Evolutionary conservation across 2,888 invertebrate species (phyloP), one percentile per base, ranked within the genome.

Genomic region (Ectemnius cavifrons): DNA sequence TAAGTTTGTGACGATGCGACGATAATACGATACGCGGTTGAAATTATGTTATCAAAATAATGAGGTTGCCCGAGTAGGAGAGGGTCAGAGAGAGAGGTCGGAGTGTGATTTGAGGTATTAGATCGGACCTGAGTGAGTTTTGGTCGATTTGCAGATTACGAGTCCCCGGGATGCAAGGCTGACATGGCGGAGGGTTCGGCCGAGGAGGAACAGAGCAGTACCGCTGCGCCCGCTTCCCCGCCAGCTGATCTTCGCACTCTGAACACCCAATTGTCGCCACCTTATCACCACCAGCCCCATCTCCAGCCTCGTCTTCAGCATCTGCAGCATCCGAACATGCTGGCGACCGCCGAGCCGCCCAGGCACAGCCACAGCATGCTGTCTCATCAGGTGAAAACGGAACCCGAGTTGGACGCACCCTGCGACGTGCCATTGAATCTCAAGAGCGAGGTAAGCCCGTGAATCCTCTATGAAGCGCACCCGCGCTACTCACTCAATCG

Each of bases 111-210:
- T 65, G 60, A 68, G 73, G 77, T 80, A 77, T 82, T 83, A 83
- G 82, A 82, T 79, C 83, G 81, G 82, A 81, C 83, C 82, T 82
- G 71, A 74, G 84, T 79, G 84, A 84, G 75, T 79, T 80, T 79
- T 77, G 78, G 80, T 80, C 74, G 73, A 83, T 82, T 82, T 93
- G 89, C 92, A 95, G 95, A 94, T 87, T 86, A 85, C 94, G 94
- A 95, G 92, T 94, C 86, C 82, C 89, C 95, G 94, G 94, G 95
- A 95, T 95, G 95, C 94, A 94, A 94, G 95, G 94, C 94, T 95
- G 95, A 95, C 93, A 95, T 95, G 95, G 94, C 94, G 93, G 95
- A 95, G 93, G 95, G 95, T 92, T 94, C 93, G 93, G 94, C 94
- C 85, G 91, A 91, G 88, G 91, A 91, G 89, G 91, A 92, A 92